A percentile compares a stretch with the other conserved stretches of the same genome.
Evolutionary conservation across 2,888 invertebrate genomes (phyloP).

Genomic region (Pimpla rufipes): DNA sequence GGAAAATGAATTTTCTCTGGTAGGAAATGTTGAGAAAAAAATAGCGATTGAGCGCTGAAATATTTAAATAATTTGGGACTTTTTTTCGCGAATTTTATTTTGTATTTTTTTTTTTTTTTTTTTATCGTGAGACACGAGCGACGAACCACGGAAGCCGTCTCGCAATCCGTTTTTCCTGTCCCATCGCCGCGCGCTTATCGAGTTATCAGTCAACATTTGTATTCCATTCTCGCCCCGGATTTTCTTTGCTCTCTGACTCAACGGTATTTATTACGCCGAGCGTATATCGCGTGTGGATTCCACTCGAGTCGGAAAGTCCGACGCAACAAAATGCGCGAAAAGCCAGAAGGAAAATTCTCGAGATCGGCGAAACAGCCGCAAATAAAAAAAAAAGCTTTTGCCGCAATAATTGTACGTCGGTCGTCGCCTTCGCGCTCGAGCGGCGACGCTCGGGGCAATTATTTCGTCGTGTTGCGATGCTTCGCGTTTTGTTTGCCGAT

Average conservation of each 20-base stretch:
- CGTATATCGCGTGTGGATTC: too few relatives aligned
- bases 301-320: too few relatives aligned
- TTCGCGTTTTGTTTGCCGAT: background rate
- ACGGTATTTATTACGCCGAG: constrained; percentile 1
- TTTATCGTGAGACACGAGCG: background rate
- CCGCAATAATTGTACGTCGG: constrained; percentile 15
- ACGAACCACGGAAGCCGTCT: background rate
- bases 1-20: too few relatives aligned
- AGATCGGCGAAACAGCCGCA: constrained; percentile 33
- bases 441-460: constrained; percentile 51
- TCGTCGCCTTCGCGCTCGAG: constrained; percentile 63
- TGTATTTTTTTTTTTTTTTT: too few relatives aligned
- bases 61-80: too few relatives aligned
- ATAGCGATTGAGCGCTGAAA: too few relatives aligned
- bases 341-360: constrained; percentile 54
- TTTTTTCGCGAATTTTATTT: background rate
- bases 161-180: background rate
- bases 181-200: background rate
- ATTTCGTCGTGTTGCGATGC: constrained; percentile 2
- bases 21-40: too few relatives aligned
- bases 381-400: constrained; percentile 34
- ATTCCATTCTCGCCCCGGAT: background rate
- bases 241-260: constrained; percentile 24
- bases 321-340: too few relatives aligned
- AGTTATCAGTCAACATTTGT: background rate